Evolutionary conservation across 2,113 vertebrate genomes (phyloP).

Genomic region (Pollimyrus isidori): DNA sequence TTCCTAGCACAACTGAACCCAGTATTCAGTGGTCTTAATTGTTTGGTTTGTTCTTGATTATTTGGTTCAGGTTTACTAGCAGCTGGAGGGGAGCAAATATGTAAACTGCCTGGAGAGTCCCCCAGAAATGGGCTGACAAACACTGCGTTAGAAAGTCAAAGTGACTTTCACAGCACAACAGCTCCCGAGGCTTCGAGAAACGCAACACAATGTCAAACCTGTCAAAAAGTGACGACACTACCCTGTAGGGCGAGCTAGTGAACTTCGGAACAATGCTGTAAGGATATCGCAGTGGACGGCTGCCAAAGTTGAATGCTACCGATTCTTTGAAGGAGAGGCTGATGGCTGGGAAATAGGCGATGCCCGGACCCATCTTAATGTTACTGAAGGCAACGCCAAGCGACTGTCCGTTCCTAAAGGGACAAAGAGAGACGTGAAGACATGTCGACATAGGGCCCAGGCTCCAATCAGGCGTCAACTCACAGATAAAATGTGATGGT

Average conservation of each 20-base stretch:
- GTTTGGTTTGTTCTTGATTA: background rate
- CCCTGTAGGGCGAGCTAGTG: background rate
- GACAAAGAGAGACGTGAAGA: background rate
- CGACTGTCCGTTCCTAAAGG: slow-evolving; percentile 81
- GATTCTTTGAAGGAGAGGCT: slow-evolving; percentile 97
- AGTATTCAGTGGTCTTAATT: background rate
- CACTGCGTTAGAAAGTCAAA: background rate
- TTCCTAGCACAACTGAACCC: background rate
- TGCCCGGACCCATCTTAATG: slow-evolving; percentile 79
- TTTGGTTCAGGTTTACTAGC: background rate
- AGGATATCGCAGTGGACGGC: slow-evolving; percentile 96
- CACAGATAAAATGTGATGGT: slow-evolving; percentile 91
- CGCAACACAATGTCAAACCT: background rate
- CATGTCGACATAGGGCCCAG: background rate
- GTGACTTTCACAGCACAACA: background rate
- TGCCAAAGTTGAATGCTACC: slow-evolving; percentile 95
- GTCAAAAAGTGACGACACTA: background rate
- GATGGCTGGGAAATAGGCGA: slow-evolving; percentile 96
- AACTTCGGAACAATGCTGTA: background rate
- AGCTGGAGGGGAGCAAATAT: background rate
- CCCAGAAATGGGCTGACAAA: background rate
- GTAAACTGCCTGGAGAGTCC: background rate
- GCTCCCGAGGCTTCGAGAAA: background rate
- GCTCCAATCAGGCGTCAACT: slow-evolving; percentile 40
- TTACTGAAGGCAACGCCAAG: slow-evolving; percentile 84